Evolutionary conservation across 2,113 vertebrate genomes (phyloP).

Genomic region (Zingel zingel): DNA sequence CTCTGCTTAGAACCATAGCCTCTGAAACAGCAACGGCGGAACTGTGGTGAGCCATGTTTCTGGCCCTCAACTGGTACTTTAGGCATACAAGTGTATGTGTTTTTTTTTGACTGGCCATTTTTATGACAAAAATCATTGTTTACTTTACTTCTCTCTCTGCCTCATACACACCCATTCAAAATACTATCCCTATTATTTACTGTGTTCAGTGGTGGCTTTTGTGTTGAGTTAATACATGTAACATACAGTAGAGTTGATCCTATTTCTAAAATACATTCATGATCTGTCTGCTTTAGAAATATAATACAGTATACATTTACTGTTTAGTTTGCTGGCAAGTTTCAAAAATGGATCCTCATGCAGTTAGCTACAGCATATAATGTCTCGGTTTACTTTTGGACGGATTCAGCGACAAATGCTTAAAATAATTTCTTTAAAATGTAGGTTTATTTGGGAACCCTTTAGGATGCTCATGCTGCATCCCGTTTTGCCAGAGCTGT

Average conservation of each 20-base stretch:
- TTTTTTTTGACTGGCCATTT: not conserved
- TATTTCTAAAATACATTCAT: not conserved
- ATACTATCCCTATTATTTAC: not conserved
- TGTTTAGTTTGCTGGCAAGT: no score
- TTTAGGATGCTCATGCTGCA: not conserved
- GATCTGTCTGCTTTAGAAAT: no score
- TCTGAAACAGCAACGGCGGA: not conserved
- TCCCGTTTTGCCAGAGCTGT: not conserved
- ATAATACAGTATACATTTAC: not conserved
- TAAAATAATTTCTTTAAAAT: not conserved
- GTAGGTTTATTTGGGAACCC: not conserved
- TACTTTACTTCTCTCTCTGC: not conserved
- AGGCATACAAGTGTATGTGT: not conserved
- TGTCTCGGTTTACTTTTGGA: not conserved
- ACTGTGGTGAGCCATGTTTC: not conserved
- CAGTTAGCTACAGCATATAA: not conserved
- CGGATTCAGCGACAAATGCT: not conserved
- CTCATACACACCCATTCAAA: conserved; percentile 2
- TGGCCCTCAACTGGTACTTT: not conserved
- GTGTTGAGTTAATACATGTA: not conserved
- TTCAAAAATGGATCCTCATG: not conserved
- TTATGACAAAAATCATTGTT: no score
- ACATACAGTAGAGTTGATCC: not conserved
- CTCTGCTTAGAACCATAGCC: conserved; percentile 15
- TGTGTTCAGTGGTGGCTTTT: not conserved